Conservation (phyloP, 2,113 vertebrate species). For the Synodontis membranacea region DNA sequence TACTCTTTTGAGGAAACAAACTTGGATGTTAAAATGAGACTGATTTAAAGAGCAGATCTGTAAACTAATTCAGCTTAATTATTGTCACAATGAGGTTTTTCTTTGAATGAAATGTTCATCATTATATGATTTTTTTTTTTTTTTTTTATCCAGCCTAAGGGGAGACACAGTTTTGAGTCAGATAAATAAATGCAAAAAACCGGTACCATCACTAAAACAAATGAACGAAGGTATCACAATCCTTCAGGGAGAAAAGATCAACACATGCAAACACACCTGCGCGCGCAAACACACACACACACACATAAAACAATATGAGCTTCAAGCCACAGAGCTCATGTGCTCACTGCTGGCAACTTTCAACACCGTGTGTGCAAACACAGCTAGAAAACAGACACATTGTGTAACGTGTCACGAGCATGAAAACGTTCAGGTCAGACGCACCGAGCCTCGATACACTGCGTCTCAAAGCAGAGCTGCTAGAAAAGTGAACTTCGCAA, state of each 20-base stretch:
- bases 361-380: background rate
- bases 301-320: background rate
- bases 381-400: too few species aligned
- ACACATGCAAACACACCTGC: background rate
- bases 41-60: background rate
- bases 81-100: background rate
- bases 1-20: background rate
- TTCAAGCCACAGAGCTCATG: background rate
- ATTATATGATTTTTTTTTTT: background rate
- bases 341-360: background rate
- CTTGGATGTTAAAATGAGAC: background rate
- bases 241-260: background rate
- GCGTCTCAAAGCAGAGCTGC: background rate
- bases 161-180: background rate
- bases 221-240: background rate
- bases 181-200: background rate
- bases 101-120: background rate
- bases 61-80: background rate
- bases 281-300: background rate
- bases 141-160: background rate
- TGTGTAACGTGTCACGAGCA: background rate
- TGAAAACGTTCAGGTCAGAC: background rate
- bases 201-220: background rate
- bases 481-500: background rate
- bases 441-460: background rate